A percentile compares a stretch with the other conserved stretches of the same genome.
These are phyloP conservation scores for Sisyra nigra DNA, from an alignment of 2,888 invertebrate species.

Conservation along the genomic window DNA sequence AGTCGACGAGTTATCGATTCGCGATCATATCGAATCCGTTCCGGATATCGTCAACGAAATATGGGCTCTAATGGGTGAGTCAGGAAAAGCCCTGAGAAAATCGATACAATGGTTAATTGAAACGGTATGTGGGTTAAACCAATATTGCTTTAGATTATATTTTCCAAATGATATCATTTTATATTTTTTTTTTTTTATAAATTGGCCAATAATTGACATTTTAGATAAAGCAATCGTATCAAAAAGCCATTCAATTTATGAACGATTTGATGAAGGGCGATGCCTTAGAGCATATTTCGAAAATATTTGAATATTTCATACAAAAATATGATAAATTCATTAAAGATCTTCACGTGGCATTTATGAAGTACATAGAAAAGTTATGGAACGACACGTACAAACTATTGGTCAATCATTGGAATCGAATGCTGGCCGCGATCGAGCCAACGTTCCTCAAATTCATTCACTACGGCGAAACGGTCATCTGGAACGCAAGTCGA, in stretches of 20 bases:
- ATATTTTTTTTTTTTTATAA: background rate
- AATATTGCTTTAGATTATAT: background rate
- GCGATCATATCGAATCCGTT: constrained; percentile 58
- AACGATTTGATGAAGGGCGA: constrained; percentile 58
- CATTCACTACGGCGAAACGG: constrained; percentile 57
- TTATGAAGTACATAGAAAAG: constrained; percentile 54
- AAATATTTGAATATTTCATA: constrained; percentile 48
- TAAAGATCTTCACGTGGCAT: constrained; percentile 55
- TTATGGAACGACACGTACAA: constrained; percentile 53
- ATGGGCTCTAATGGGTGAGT: constrained; percentile 76
- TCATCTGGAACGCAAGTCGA: constrained; percentile 55
- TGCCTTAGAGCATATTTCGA: constrained; percentile 53
- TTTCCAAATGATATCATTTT: background rate
- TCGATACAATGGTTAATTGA: constrained; percentile 60
- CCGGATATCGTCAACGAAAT: constrained; percentile 69
- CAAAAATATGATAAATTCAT: constrained; percentile 65
- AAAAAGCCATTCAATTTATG: constrained; percentile 50
- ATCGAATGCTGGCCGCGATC: constrained; percentile 49
- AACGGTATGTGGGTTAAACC: constrained; percentile 27
- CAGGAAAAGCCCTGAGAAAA: constrained; percentile 60
- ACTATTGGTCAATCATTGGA: constrained; percentile 53
- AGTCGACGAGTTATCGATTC: constrained; percentile 60
- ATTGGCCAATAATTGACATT: constrained; percentile 13
- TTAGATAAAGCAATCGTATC: constrained; percentile 49
- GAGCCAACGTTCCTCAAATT: constrained; percentile 66